phyloP scores from a whole-genome alignment of 2,113 vertebrate genomes.

The Genyomyrus donnyi region DNA sequence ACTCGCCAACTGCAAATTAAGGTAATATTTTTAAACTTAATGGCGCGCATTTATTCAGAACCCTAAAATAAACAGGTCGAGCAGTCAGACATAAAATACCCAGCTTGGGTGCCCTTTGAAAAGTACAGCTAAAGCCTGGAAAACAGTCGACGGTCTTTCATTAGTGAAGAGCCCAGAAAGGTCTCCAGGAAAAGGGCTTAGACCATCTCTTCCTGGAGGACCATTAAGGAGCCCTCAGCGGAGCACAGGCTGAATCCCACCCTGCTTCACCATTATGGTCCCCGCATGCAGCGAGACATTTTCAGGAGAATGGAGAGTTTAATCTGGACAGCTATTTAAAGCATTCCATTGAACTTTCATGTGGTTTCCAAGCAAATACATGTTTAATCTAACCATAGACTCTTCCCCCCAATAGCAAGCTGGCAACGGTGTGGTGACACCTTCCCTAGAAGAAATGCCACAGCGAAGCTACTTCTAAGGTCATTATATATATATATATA shows the following conservation, averaged over 20 bases:
- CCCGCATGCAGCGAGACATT: not conserved
- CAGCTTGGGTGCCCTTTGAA: not conserved
- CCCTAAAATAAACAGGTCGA: not conserved
- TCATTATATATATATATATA: not conserved
- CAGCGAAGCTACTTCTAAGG: not conserved
- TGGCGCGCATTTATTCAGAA: not conserved
- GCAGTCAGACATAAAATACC: not conserved
- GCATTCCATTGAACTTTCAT: not conserved
- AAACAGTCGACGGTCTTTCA: not conserved
- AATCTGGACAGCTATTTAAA: not conserved
- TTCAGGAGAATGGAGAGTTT: not conserved
- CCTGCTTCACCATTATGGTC: not conserved
- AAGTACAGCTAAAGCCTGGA: not conserved
- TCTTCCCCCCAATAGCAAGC: not conserved
- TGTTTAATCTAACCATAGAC: not conserved
- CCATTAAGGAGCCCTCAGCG: not conserved
- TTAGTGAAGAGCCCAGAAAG: not conserved
- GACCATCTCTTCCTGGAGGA: not conserved
- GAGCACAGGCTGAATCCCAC: not conserved
- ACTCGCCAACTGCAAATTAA: not conserved
- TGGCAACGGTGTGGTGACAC: not conserved
- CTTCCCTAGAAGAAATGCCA: not conserved
- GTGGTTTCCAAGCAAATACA: not conserved
- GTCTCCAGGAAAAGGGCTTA: not conserved
- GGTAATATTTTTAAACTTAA: constrained; percentile 12